These are phyloP conservation scores for Eretmochelys imbricata DNA, from an alignment of 2,113 vertebrate genomes.

Conservation along the genomic window DNA sequence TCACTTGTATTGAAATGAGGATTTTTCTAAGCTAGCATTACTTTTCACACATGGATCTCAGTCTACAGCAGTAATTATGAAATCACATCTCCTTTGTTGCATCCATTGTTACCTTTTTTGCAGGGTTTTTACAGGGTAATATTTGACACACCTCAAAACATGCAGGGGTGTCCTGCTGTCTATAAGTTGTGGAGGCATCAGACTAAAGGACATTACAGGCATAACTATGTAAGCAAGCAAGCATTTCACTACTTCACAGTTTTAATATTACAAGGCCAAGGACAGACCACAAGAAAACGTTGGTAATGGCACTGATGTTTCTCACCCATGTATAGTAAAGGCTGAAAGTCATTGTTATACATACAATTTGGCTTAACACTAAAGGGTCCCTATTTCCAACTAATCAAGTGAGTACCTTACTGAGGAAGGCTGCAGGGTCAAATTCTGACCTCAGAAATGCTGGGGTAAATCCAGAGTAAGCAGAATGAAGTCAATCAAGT, in stretches of 20 bases:
- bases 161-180: neutral
- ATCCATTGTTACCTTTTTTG: constrained; percentile 4
- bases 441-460: neutral
- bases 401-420: neutral
- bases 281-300: neutral
- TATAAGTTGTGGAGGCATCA: neutral
- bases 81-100: neutral
- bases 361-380: constrained; percentile 21
- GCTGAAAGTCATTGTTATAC: neutral
- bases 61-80: constrained; percentile 19
- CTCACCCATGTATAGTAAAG: neutral
- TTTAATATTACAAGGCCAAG: neutral
- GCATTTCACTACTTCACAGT: neutral
- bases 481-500: accelerated
- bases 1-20: neutral
- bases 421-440: neutral
- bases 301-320: constrained; percentile 31
- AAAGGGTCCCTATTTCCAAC: neutral
- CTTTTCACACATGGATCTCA: constrained; percentile 15
- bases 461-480: neutral
- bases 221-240: neutral
- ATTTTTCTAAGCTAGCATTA: neutral
- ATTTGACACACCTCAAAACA: neutral
- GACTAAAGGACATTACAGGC: neutral
- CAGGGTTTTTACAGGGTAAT: neutral